Conservation (phyloP, 2,888 invertebrate species). For the Taphrorychus bicolor region DNA sequence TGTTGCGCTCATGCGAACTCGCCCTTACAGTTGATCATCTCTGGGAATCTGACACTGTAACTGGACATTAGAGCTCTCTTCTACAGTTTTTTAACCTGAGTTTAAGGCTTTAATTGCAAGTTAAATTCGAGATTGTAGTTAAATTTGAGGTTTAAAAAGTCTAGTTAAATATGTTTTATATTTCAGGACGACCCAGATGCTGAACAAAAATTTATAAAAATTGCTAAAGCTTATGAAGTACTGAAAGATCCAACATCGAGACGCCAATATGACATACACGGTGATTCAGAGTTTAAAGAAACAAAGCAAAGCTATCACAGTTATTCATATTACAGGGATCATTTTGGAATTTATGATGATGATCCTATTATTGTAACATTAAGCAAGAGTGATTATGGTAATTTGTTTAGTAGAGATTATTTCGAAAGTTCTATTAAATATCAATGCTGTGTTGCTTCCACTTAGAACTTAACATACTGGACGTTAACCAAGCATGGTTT, state of each 20-base stretch:
- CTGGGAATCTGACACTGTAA: no score
- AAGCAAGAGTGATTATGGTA: slow-evolving; percentile 77
- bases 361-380: slow-evolving; percentile 83
- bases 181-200: slow-evolving; percentile 74
- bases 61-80: no score
- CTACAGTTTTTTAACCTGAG: no score
- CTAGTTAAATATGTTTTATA: background rate
- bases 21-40: no score
- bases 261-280: slow-evolving; percentile 80
- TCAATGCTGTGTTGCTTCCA: no score
- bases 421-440: background rate
- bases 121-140: no score
- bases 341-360: slow-evolving; percentile 87
- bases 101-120: no score
- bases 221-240: slow-evolving; percentile 86
- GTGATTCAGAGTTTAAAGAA: slow-evolving; percentile 68
- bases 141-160: background rate
- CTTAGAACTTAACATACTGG: slow-evolving; percentile 59
- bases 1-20: no score
- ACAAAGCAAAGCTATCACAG: slow-evolving; percentile 74
- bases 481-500: slow-evolving; percentile 77
- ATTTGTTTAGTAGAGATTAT: slow-evolving; percentile 41
- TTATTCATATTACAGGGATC: slow-evolving; percentile 80
- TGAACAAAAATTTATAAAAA: slow-evolving; percentile 77
- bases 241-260: slow-evolving; percentile 82